These are phyloP conservation scores for Conus ventricosus DNA, from an alignment of 1,140 invertebrate genomes.

Conservation along the genomic window DNA sequence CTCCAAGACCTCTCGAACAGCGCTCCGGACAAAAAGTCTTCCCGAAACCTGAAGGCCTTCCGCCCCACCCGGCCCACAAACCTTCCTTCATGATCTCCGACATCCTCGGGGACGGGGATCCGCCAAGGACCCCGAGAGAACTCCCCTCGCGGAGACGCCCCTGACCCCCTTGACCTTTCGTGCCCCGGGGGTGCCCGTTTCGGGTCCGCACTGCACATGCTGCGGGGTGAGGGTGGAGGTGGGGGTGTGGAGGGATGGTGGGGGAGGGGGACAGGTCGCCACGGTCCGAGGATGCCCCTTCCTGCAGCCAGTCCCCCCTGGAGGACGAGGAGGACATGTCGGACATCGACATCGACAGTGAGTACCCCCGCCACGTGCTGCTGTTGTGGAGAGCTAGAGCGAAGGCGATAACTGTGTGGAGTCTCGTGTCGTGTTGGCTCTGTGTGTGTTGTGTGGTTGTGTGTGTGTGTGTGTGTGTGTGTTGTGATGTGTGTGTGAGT, in stretches of 20 bases:
- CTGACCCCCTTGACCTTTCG: not conserved
- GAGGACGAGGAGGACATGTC: not conserved
- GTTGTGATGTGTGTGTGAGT: not conserved
- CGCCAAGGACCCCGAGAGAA: not conserved
- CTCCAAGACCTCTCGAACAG: too few relatives aligned
- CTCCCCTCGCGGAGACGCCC: not conserved
- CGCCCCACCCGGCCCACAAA: not conserved
- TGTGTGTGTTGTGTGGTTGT: not conserved
- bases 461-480: conserved; percentile 12
- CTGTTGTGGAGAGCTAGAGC: too few relatives aligned
- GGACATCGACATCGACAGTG: conserved; percentile 13
- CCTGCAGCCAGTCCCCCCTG: conserved; percentile 18
- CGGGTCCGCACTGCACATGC: not conserved
- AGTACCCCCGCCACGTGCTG: not conserved
- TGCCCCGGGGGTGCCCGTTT: not conserved
- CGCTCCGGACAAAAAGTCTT: not conserved
- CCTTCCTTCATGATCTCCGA: conserved; percentile 23
- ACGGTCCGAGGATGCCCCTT: not conserved
- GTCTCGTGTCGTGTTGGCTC: too few relatives aligned
- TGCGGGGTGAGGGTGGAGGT: not conserved
- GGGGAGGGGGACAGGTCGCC: not conserved
- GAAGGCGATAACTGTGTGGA: not conserved
- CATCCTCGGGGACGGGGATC: not conserved
- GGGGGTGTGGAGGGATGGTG: not conserved
- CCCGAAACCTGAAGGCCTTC: not conserved